These are phyloP conservation scores for Peribatodes rhomboidaria DNA, from an alignment of 2,888 invertebrate species.

Conservation along the genomic window DNA sequence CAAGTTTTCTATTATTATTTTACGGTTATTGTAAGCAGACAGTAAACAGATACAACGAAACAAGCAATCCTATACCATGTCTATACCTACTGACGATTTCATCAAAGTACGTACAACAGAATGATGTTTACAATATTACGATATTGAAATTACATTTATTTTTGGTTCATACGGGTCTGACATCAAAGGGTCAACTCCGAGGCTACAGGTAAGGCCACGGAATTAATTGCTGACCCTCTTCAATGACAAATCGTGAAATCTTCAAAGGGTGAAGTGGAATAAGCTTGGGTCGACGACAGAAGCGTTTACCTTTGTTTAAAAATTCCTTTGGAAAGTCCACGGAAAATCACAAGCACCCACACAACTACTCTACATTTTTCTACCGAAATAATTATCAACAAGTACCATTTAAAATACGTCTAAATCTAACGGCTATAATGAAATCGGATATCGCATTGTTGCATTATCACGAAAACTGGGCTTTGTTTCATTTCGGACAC, in stretches of 20 bases:
- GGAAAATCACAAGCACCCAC: not conserved
- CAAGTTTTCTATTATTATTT: too few species aligned
- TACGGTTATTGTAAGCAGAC: not conserved
- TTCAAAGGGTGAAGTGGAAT: constrained; percentile 32
- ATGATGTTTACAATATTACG: not conserved
- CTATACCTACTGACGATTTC: not conserved
- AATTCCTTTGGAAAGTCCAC: constrained; percentile 21
- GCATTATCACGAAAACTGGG: too few species aligned
- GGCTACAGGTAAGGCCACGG: constrained; percentile 20
- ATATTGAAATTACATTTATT: constrained; percentile 20
- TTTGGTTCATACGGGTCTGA: constrained; percentile 16
- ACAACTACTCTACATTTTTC: not conserved
- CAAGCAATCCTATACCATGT: not conserved
- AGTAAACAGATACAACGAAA: too few species aligned
- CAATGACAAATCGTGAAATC: constrained; percentile 39
- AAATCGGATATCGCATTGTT: too few species aligned
- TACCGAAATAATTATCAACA: not conserved
- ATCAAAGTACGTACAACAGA: not conserved
- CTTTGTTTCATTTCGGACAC: too few species aligned
- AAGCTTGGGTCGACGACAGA: constrained; percentile 13
- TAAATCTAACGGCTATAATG: too few species aligned
- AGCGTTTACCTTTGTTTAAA: constrained; percentile 28
- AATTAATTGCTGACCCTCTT: constrained; percentile 38
- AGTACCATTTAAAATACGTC: not conserved
- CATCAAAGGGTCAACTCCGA: constrained; percentile 27